Evolutionary conservation across 2,888 invertebrate species (phyloP).

Genomic region (Amblyjoppa proteus): DNA sequence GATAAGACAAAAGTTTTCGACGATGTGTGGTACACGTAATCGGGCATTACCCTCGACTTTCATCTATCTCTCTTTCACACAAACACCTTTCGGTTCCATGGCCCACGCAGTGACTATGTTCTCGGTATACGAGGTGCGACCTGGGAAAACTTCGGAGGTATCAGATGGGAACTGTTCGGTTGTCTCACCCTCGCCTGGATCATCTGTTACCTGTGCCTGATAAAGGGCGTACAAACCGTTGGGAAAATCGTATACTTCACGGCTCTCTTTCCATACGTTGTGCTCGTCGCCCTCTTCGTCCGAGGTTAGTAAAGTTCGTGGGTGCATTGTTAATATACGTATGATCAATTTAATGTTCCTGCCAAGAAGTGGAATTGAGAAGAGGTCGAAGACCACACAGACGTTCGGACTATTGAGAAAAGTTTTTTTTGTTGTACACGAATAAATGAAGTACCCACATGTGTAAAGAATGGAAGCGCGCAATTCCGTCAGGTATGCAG

Average conservation of each 20-base stretch:
- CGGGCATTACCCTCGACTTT: not conserved
- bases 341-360: not conserved
- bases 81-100: not conserved
- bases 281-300: slow-evolving; percentile 88
- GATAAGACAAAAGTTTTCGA: not conserved
- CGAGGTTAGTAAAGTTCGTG: slow-evolving; percentile 75
- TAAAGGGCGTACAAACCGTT: slow-evolving; percentile 95
- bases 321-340: slow-evolving; percentile 4
- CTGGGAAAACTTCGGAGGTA: slow-evolving; percentile 91
- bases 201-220: slow-evolving; percentile 94
- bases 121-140: slow-evolving; percentile 90
- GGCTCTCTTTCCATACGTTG: slow-evolving; percentile 90
- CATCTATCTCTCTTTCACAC: not conserved
- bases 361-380: not conserved
- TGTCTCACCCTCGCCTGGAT: slow-evolving; percentile 93
- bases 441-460: too few relatives aligned
- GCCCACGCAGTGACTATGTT: slow-evolving; percentile 89
- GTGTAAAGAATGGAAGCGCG: not conserved
- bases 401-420: too few relatives aligned
- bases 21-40: not conserved
- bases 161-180: slow-evolving; percentile 93
- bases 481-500: not conserved
- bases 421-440: not conserved
- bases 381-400: not conserved
- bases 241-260: slow-evolving; percentile 94